These are phyloP conservation scores for Leptopterna dolabrata DNA, from an alignment of 2,888 invertebrate genomes.

Conservation along the genomic window DNA sequence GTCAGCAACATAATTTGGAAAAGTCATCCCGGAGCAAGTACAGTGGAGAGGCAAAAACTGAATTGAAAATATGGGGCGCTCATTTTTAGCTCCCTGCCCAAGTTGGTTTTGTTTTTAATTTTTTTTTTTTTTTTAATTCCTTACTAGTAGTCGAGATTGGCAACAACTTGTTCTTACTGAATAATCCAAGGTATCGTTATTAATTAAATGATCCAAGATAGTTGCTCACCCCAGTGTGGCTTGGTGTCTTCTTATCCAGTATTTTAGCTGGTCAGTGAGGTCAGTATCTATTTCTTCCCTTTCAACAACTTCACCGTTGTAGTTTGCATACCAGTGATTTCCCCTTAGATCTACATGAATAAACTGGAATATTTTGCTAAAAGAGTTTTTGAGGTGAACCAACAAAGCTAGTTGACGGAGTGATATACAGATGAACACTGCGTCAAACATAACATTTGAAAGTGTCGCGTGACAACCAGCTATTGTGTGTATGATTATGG, in stretches of 20 bases:
- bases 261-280: background rate
- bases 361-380: background rate
- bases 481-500: background rate
- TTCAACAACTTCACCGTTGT: background rate
- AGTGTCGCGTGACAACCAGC: conserved; percentile 19
- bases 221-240: background rate
- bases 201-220: no score
- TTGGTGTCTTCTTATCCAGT: conserved; percentile 3
- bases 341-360: background rate
- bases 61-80: no score
- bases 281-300: background rate
- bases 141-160: no score
- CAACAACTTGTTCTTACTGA: no score
- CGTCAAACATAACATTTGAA: conserved; percentile 5
- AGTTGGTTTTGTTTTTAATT: no score
- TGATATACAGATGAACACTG: background rate
- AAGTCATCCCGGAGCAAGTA: no score
- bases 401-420: background rate
- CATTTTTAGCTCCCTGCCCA: no score
- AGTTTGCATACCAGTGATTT: background rate
- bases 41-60: no score
- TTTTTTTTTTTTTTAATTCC: no score
- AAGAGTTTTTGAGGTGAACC: conserved; percentile 12
- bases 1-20: no score
- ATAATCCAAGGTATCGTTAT: no score